Conservation (phyloP, 2,888 invertebrate species). For the Drosophila longiperda region DNA sequence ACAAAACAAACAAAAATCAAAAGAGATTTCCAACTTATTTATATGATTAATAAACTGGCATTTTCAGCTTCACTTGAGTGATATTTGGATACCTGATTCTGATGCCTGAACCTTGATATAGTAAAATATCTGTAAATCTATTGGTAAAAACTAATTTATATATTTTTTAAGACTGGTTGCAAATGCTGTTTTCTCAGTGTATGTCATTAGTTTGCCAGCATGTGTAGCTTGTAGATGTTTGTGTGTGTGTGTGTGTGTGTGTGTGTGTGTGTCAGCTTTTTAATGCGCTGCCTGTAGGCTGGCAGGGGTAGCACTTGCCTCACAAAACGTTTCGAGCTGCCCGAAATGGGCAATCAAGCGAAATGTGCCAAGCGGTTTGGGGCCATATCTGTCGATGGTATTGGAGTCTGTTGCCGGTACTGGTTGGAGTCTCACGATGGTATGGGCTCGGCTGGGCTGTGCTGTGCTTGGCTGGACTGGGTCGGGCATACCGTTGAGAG, state of each 20-base stretch:
- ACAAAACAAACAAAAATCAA: not conserved
- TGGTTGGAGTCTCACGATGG: slow-evolving; percentile 3
- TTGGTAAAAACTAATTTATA: not conserved
- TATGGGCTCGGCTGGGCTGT: slow-evolving; percentile 1
- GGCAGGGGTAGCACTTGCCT: slow-evolving; percentile 19
- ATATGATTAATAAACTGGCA: not conserved
- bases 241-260: slow-evolving; percentile 17
- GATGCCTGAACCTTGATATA: not conserved
- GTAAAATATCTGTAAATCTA: not conserved
- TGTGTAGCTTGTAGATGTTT: slow-evolving; percentile 12
- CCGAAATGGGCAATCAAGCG: slow-evolving; percentile 76
- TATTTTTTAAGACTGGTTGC: not conserved
- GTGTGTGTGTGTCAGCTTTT: slow-evolving; percentile 39
- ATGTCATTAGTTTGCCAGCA: slow-evolving; percentile 23
- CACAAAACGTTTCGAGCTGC: slow-evolving; percentile 50
- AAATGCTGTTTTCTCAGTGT: slow-evolving; percentile 3
- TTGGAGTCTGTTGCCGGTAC: not conserved
- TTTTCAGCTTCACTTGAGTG: not conserved
- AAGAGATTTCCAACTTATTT: not conserved
- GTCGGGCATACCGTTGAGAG: slow-evolving; percentile 32
- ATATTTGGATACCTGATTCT: not conserved
- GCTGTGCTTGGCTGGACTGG: not conserved
- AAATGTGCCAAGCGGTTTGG: slow-evolving; percentile 65
- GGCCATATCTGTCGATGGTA: slow-evolving; percentile 41
- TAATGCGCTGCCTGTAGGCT: slow-evolving; percentile 56